These are phyloP conservation scores for Mormyrus iriodes DNA, from an alignment of 2,113 vertebrate species.

Conservation along the genomic window DNA sequence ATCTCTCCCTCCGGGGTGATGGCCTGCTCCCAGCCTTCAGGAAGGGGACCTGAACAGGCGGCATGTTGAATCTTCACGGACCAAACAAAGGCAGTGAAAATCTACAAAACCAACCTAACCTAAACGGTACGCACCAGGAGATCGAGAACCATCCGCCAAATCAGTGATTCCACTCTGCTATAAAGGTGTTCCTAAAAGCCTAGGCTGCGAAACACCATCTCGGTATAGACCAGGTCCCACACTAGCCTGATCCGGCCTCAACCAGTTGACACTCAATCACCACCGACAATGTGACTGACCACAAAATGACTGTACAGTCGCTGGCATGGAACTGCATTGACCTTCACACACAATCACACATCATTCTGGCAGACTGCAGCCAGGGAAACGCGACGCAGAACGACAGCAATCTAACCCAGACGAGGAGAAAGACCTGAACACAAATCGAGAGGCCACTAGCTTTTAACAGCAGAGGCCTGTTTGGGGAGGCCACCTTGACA, in stretches of 20 bases:
- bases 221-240: not conserved
- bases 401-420: not conserved
- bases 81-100: not conserved
- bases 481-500: not conserved
- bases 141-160: not conserved
- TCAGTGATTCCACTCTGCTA: not conserved
- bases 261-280: not conserved
- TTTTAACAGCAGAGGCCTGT: not conserved
- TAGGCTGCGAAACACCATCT: not conserved
- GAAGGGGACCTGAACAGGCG: constrained; percentile 75
- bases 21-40: constrained; percentile 95
- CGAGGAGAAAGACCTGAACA: not conserved
- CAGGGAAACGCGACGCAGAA: not conserved
- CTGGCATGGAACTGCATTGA: not conserved
- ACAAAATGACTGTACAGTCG: not conserved
- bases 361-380: not conserved
- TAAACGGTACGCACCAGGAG: not conserved
- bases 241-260: not conserved
- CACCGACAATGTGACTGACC: not conserved
- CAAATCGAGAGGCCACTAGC: not conserved
- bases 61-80: not conserved
- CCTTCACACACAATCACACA: not conserved
- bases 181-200: not conserved
- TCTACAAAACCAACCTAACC: not conserved
- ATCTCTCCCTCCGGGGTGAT: constrained; percentile 92